Evolutionary conservation across 2,888 invertebrate species (phyloP), one percentile per base, ranked within the genome.

Genomic region (Harmothoe impar): DNA sequence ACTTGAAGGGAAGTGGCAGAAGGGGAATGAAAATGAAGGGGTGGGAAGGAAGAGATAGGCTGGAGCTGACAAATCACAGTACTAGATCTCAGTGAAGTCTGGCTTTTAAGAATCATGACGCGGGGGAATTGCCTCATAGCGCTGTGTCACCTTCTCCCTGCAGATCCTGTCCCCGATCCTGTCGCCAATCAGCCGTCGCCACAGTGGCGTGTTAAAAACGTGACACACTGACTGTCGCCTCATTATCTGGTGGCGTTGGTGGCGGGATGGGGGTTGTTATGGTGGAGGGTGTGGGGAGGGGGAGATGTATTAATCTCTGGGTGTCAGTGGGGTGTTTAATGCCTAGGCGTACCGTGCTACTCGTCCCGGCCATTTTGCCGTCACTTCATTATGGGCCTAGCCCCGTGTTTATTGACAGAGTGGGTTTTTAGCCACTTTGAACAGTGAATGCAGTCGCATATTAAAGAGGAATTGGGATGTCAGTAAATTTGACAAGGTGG

Each of bases 341-440:
- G 81, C 81, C 77, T 25, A n/a, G n/a, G 25, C 43, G 33, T 43
- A 23, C 81, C 33, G 35, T 43, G 35, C 81, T 81, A 33, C 20
- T 81, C 81, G 15, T 23, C 81, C 20, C 43, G 23, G 35, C 25
- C 81, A 33, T 81, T 35, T 81, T 81, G n/a, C 15, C 25, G 77
- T 81, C 81, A 81, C 35, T 81, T 81, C 81, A 81, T 81, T 81
- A 81, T 43, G 81, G 35, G n/a, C 81, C 33, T 43, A 81, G 35
- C 43, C 43, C 25, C 15, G 3, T 72, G 31, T 72, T 72, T 72
- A 72, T 72, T 72, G 72, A 62, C 31, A n/a, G 29, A 72, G 72
- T 72, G 72, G 72, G 72, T 12, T 72, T 62, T 72, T 72, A 29
- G 25, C 62, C n/a, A 62, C 20, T 20, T n/a, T 62, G 62, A n/a